Conservation (phyloP, 2,113 vertebrate genomes). For the Microtus richardsoni region DNA sequence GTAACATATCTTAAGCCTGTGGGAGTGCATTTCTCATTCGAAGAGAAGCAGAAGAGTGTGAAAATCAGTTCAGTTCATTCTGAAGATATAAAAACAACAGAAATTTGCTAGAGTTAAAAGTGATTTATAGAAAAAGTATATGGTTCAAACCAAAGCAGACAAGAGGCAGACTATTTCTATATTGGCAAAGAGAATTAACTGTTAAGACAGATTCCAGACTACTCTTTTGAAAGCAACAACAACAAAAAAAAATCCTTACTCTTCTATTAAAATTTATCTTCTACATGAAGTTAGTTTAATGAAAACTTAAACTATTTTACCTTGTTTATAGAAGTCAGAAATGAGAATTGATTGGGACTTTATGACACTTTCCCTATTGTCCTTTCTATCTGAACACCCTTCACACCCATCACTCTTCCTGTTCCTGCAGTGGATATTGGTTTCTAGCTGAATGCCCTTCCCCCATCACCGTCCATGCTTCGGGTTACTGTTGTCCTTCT, state of each 20-base stretch:
- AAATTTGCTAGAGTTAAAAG: background rate
- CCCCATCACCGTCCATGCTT: too few species aligned
- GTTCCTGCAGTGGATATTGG: background rate
- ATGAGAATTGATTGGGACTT: conserved; percentile 17
- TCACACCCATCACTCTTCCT: background rate
- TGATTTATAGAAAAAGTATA: conserved; percentile 37
- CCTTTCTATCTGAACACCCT: background rate
- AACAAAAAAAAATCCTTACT: background rate
- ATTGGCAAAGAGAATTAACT: conserved; percentile 13
- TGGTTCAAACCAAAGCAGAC: background rate
- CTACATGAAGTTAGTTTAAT: conserved; percentile 31
- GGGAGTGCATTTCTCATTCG: conserved; percentile 13
- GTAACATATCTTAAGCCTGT: conserved; percentile 39
- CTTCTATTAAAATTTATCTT: background rate
- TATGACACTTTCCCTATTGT: background rate
- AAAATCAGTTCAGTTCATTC: conserved; percentile 42
- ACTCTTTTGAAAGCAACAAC: background rate
- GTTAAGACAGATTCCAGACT: background rate
- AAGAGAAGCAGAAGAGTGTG: conserved; percentile 58
- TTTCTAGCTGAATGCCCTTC: background rate
- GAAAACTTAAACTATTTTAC: conserved; percentile 47
- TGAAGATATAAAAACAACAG: conserved; percentile 4
- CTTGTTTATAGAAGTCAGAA: conserved; percentile 48
- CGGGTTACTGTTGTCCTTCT: too few species aligned
- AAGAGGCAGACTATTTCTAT: background rate